A percentile compares a stretch with the other conserved stretches of the same genome.
Conservation (phyloP, 2,888 invertebrate genomes). For the Hyposoter didymator region DNA sequence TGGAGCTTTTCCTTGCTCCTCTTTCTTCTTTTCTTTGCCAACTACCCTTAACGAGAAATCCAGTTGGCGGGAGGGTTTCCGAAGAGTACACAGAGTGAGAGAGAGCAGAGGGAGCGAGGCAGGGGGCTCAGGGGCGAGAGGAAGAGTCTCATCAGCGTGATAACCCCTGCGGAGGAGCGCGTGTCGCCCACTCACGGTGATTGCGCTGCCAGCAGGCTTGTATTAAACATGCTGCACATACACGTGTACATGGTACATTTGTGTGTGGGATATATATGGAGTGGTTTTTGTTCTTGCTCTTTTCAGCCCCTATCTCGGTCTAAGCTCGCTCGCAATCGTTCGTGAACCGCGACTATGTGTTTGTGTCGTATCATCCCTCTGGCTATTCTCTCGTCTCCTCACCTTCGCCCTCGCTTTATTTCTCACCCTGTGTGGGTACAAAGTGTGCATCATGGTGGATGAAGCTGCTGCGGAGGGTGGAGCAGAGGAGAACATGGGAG, state of each 20-base stretch:
- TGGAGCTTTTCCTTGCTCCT: conserved; percentile 25
- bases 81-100: conserved; percentile 1
- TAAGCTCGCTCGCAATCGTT: conserved; percentile 58
- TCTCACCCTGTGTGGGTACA: conserved; percentile 37
- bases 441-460: not conserved
- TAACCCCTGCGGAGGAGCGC: conserved; percentile 80
- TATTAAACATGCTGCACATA: conserved; percentile 15
- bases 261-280: not conserved
- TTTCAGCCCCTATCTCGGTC: conserved; percentile 28
- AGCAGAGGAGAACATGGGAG: not conserved
- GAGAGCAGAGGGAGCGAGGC: conserved; percentile 42
- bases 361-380: conserved; percentile 40
- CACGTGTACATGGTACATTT: not conserved
- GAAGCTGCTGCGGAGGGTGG: not conserved
- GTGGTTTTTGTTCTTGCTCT: conserved; percentile 28
- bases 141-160: conserved; percentile 80
- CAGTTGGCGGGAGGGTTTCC: conserved; percentile 7
- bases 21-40: conserved; percentile 18
- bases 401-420: conserved; percentile 65
- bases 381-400: conserved; percentile 71
- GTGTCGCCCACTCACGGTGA: conserved; percentile 83
- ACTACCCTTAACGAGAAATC: conserved; percentile 56
- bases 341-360: conserved; percentile 57
- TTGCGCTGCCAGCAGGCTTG: conserved; percentile 78
- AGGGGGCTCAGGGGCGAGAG: conserved; percentile 31